phyloP scores from a whole-genome alignment of 2,797 vertebrate species.

The Periophthalmus magnuspinnatus region DNA sequence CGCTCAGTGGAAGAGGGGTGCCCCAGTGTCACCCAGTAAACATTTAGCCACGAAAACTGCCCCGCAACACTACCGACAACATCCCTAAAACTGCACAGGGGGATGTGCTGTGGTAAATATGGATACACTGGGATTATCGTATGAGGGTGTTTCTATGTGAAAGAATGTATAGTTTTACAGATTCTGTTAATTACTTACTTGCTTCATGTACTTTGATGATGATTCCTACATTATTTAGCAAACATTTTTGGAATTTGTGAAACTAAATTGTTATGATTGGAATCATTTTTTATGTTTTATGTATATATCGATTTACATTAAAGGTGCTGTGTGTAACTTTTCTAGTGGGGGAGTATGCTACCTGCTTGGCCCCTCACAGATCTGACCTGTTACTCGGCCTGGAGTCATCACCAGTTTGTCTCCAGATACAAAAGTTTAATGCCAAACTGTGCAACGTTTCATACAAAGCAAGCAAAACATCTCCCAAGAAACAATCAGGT shows the following conservation, averaged over 20 bases:
- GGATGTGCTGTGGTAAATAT: slow-evolving; percentile 10
- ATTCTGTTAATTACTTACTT: not conserved
- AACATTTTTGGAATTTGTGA: no score
- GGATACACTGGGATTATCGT: not conserved
- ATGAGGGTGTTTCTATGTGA: not conserved
- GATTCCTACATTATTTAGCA: not conserved
- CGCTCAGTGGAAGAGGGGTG: slow-evolving; percentile 47
- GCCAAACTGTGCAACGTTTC: no score
- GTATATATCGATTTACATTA: not conserved
- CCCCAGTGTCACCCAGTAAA: slow-evolving; percentile 63
- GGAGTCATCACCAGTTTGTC: no score
- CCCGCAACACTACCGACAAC: slow-evolving; percentile 38
- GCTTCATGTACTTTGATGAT: not conserved
- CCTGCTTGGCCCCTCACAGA: no score
- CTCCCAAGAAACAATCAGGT: no score
- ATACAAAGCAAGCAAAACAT: no score
- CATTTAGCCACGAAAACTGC: slow-evolving; percentile 56
- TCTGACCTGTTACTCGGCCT: no score
- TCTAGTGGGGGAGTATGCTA: no score
- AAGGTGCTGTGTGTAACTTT: not conserved
- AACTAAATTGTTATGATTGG: no score
- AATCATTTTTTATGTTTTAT: no score
- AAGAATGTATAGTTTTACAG: not conserved
- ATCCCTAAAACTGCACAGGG: slow-evolving; percentile 16
- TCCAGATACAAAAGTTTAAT: no score